These are phyloP conservation scores for Leptonema lineaticorne DNA, from an alignment of 1,140 invertebrate species.

Conservation along the genomic window DNA sequence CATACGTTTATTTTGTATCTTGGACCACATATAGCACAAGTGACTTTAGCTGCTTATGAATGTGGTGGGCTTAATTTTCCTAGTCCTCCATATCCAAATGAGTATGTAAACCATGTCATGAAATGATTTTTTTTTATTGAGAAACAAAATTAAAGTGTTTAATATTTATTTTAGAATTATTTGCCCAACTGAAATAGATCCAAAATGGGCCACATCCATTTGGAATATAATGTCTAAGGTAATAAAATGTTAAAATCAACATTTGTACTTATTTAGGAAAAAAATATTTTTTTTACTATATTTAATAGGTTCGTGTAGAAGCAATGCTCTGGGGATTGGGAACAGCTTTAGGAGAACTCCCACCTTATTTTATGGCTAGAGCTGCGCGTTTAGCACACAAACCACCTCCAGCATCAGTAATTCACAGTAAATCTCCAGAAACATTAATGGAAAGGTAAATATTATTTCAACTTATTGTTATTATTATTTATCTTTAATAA, in stretches of 20 bases:
- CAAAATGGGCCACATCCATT: constrained; percentile 62
- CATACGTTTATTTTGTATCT: constrained; percentile 98
- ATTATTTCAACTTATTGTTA: neutral
- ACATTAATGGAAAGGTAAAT: constrained; percentile 32
- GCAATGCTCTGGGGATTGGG: constrained; percentile 98
- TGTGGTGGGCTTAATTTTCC: constrained; percentile 94
- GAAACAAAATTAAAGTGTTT: no score
- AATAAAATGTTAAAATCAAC: neutral
- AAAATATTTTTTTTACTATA: neutral
- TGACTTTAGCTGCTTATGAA: constrained; percentile 98
- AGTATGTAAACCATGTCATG: constrained; percentile 58
- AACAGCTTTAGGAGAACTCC: constrained; percentile 95
- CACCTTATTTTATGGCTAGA: constrained; percentile 96
- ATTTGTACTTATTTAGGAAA: neutral
- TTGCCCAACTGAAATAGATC: constrained; percentile 68
- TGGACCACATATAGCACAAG: constrained; percentile 87
- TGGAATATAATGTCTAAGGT: constrained; percentile 94
- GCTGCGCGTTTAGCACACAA: constrained; percentile 75
- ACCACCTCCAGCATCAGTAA: constrained; percentile 14
- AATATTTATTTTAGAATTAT: constrained; percentile 66
- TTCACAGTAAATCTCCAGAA: constrained; percentile 5
- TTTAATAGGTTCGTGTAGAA: constrained; percentile 74
- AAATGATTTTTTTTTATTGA: neutral
- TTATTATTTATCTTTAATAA: no score
- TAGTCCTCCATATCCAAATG: constrained; percentile 85